phyloP scores from a whole-genome alignment of 1,140 invertebrate species.

The Brachionus manjavacas region DNA sequence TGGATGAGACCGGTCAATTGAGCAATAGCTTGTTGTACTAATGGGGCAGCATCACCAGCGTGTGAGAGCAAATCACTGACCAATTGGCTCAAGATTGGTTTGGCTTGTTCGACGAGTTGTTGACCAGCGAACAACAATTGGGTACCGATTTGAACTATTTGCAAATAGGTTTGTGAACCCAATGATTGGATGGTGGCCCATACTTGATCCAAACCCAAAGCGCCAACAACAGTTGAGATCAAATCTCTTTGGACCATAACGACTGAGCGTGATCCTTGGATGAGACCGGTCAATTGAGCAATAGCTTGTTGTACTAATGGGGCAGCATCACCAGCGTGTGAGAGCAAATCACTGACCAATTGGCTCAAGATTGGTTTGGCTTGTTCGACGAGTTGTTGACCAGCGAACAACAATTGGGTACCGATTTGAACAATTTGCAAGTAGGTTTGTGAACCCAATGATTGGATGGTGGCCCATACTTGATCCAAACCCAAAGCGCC shows the following conservation, averaged over 20 bases:
- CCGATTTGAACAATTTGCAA: not conserved
- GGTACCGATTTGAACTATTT: conserved; percentile 1
- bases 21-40: not conserved
- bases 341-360: not conserved
- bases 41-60: not conserved
- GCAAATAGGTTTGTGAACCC: not conserved
- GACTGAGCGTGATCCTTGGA: not conserved
- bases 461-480: not conserved
- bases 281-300: not conserved
- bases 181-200: not conserved
- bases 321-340: not conserved
- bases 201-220: conserved; percentile 1
- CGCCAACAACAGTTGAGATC: not conserved
- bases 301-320: not conserved
- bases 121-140: conserved; percentile 19
- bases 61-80: conserved; percentile 1
- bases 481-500: not conserved
- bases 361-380: conserved; percentile 6
- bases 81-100: conserved; percentile 10
- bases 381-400: not conserved
- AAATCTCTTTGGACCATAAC: not conserved
- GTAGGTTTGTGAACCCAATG: not conserved
- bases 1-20: not conserved
- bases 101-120: not conserved
- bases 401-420: conserved; percentile 16